phyloP scores from a whole-genome alignment of 2,797 vertebrate genomes.

The Enteromius argenteus region DNA sequence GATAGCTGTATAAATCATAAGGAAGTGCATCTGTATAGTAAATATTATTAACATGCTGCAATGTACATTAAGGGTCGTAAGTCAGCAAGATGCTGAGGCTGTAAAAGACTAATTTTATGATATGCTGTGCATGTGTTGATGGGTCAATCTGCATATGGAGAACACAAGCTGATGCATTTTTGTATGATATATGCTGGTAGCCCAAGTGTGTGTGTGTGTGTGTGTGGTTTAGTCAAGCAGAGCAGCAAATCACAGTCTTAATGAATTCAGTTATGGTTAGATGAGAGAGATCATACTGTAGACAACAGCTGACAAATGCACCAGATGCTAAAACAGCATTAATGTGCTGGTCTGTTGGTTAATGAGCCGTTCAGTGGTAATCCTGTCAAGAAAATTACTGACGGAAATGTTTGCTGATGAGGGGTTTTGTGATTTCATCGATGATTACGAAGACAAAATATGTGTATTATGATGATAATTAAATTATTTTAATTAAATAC shows the following conservation, averaged over 20 bases:
- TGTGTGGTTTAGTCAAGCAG: conserved; percentile 13
- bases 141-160: not conserved
- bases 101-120: conserved; percentile 29
- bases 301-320: conserved; percentile 69
- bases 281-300: conserved; percentile 37
- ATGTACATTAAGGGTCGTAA: conserved; percentile 8
- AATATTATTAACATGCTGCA: conserved; percentile 10
- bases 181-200: conserved; percentile 1
- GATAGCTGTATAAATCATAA: conserved; percentile 52
- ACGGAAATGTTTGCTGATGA: not conserved
- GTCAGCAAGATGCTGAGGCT: not conserved
- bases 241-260: conserved; percentile 15
- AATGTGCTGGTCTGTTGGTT: conserved; percentile 62
- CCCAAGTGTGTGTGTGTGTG: not conserved
- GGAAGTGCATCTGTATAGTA: conserved; percentile 30
- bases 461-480: not conserved
- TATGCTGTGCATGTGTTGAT: not conserved
- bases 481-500: not conserved
- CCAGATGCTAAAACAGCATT: conserved; percentile 63
- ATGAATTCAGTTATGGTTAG: conserved; percentile 4
- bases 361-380: conserved; percentile 66
- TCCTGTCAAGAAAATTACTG: conserved; percentile 8
- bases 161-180: conserved; percentile 6
- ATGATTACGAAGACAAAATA: conserved; percentile 11
- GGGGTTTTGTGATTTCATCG: not conserved